Percentiles rank a stretch among this genome's conserved stretches.
phyloP scores from a whole-genome alignment of 2,797 vertebrate species.

The Staurois parvus region DNA sequence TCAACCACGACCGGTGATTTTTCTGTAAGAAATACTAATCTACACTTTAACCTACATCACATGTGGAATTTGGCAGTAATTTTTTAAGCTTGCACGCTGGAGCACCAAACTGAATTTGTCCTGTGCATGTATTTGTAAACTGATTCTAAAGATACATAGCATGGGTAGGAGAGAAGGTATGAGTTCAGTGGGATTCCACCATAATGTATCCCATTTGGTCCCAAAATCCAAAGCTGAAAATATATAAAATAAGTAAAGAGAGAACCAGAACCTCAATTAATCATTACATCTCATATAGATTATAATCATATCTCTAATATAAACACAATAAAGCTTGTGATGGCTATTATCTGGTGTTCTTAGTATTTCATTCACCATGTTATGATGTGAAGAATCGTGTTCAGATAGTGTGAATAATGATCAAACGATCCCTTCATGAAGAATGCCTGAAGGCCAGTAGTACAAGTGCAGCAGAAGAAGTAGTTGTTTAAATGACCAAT shows the following conservation, averaged over 20 bases:
- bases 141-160: neutral
- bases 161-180: neutral
- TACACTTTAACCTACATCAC: neutral
- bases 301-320: too few relatives aligned
- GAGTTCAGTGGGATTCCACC: constrained; percentile 8
- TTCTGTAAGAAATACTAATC: too few relatives aligned
- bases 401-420: too few relatives aligned
- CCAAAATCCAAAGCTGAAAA: constrained; percentile 34
- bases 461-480: too few relatives aligned
- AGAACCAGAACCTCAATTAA: neutral
- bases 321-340: too few relatives aligned
- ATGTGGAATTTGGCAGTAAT: neutral
- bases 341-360: too few relatives aligned
- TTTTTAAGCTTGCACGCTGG: neutral
- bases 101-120: neutral
- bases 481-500: too few relatives aligned
- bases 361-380: too few relatives aligned
- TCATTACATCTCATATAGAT: neutral
- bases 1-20: too few relatives aligned
- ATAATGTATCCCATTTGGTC: constrained; percentile 40
- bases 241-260: constrained; percentile 46
- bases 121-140: constrained; percentile 35
- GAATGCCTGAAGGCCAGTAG: too few relatives aligned
- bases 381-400: too few relatives aligned
- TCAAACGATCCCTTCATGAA: too few relatives aligned